Evolutionary conservation across 2,797 vertebrate species (phyloP), one percentile per base, ranked within the genome.

Genomic region (Acanthurus lineatus): DNA sequence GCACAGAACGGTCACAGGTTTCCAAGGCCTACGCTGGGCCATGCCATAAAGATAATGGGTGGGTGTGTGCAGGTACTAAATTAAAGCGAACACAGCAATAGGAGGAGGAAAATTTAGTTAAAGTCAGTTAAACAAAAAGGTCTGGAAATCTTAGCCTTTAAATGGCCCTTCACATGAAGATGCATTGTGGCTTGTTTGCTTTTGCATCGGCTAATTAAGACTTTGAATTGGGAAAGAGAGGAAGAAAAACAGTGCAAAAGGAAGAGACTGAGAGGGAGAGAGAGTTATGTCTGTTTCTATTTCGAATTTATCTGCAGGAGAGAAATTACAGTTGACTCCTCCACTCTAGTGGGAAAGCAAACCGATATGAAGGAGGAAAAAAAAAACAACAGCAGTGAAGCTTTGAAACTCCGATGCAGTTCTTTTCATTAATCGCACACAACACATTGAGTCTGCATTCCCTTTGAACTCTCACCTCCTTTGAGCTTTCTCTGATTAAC

Each of bases 271-370:
- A 66, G 70, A 17, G 57, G 57, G 66, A 64, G 78, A 85, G 91
- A 88, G 88, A 88, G 85, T 71, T 84, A 85, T 71, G 90, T 95
- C 93, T 73, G 87, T 89, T 94, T 93, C 84, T 84, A 95, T 95
- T 95, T 91, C 25, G 69, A 87, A 92, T 94, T 92, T 80, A 93
- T 92, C 91, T 85, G 85, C 83, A 90, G 87, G 73, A 89, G 74
- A 89, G 83, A 94, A 94, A 95, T 95, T 91, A 92, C 87, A 91
- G 89, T 90, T 92, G 93, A 95, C 93, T 95, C 82, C 63, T 83
- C 77, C 73, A 86, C 83, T 93, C 90, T 88, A 73, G 76, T 89
- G 87, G 90, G 91, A 93, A 89, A 88, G 86, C 84, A 88, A 86
- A 91, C 83, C 73, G 72, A 91, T 93, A 90, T 71, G 89, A 89